These are phyloP conservation scores for Crocuta crocuta DNA, from an alignment of 2,113 vertebrate genomes.

Conservation along the genomic window DNA sequence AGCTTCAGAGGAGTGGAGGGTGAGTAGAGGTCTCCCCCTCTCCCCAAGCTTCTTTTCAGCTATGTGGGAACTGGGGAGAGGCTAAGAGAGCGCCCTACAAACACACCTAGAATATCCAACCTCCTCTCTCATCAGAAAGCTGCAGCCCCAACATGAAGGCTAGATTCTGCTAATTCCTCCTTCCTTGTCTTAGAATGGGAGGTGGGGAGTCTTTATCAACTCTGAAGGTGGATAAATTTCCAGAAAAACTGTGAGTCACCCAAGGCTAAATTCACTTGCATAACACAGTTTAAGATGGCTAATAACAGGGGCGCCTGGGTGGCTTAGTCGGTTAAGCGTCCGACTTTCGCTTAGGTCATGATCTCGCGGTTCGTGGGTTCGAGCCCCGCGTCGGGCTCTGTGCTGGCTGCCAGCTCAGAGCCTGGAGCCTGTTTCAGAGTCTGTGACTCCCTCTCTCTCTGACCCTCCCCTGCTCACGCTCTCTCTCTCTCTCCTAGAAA, in stretches of 20 bases:
- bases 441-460: too few species aligned
- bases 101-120: not conserved
- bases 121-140: not conserved
- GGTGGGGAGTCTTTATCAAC: not conserved
- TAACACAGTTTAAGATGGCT: constrained; percentile 23
- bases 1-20: not conserved
- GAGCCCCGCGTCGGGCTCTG: too few species aligned
- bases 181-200: not conserved
- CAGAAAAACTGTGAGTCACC: constrained; percentile 23
- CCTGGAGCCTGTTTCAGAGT: too few species aligned
- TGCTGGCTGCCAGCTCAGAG: too few species aligned
- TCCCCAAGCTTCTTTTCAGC: not conserved
- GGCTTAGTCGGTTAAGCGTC: too few species aligned
- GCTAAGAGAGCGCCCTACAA: too few species aligned
- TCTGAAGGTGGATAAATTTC: not conserved
- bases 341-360: too few species aligned
- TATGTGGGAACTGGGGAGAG: too few species aligned
- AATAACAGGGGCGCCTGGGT: not conserved
- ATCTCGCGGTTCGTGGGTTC: too few species aligned
- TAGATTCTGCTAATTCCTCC: too few species aligned
- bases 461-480: too few species aligned
- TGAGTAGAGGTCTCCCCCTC: not conserved
- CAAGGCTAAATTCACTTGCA: not conserved
- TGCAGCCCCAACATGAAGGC: not conserved
- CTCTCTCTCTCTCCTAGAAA: too few species aligned